A percentile compares a stretch with the other conserved stretches of the same genome.
Conservation (phyloP, 2,797 vertebrate genomes). For the Myotis vivesi region DNA sequence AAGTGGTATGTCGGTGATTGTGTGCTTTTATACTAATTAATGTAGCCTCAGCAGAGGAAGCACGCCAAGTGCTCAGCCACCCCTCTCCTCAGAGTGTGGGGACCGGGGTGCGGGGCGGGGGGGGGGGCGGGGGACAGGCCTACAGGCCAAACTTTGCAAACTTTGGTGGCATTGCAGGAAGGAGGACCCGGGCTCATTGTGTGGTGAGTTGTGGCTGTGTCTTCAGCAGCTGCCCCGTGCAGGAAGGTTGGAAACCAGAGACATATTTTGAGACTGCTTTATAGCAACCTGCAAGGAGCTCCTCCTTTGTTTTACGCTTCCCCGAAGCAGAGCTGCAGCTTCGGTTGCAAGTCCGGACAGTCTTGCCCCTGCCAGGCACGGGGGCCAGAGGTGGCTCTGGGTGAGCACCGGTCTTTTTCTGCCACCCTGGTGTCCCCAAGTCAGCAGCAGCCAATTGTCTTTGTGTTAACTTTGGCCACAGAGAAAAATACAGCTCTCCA, state of each 20-base stretch:
- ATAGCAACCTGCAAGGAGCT: background rate
- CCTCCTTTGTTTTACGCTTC: constrained; percentile 50
- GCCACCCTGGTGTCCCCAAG: background rate
- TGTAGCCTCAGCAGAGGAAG: constrained; percentile 42
- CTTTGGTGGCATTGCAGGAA: background rate
- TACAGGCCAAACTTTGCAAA: background rate
- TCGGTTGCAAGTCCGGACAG: constrained; percentile 29
- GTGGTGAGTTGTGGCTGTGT: background rate
- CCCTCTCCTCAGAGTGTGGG: background rate
- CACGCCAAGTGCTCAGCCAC: background rate
- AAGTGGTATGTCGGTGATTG: constrained; percentile 1
- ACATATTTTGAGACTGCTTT: constrained; percentile 45
- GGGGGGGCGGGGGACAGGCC: background rate
- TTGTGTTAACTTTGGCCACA: background rate
- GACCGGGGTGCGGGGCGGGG: background rate
- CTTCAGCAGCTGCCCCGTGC: background rate
- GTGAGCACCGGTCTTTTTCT: background rate
- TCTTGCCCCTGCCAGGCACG: background rate
- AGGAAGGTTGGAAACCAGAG: constrained; percentile 42
- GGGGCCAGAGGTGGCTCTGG: background rate
- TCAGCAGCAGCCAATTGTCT: background rate
- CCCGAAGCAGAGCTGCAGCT: background rate
- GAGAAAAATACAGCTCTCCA: background rate
- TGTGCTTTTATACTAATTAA: constrained; percentile 56
- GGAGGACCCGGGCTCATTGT: background rate